Percentiles rank a stretch among this genome's conserved stretches.
Evolutionary conservation across 2,888 invertebrate species (phyloP).

Genomic region (Lasioglossum malachurum): DNA sequence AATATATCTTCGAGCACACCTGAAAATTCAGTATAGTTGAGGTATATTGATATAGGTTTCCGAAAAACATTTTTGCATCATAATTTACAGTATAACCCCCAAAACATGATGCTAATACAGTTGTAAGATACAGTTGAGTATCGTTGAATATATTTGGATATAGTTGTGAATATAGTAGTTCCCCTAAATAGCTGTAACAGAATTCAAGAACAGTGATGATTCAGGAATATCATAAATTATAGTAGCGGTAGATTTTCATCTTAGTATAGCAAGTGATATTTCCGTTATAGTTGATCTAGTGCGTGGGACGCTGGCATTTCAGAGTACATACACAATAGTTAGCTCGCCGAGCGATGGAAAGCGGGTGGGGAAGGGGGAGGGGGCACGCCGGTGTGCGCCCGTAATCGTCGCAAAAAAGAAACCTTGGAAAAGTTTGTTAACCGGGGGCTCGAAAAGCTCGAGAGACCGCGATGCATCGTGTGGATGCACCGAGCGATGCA

Average conservation of each 20-base stretch:
- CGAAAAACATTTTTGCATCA: background rate
- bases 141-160: background rate
- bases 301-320: background rate
- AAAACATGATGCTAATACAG: background rate
- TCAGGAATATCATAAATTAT: background rate
- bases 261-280: background rate
- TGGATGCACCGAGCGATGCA: constrained; percentile 17
- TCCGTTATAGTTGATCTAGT: constrained; percentile 6
- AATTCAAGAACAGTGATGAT: background rate
- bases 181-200: background rate
- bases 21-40: background rate
- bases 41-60: background rate
- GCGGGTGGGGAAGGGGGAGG: background rate
- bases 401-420: background rate
- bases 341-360: background rate
- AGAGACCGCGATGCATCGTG: constrained; percentile 10
- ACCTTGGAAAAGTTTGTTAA: constrained; percentile 13
- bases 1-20: background rate
- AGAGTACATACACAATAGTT: background rate
- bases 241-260: background rate
- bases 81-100: background rate
- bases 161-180: background rate
- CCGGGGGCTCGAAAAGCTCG: background rate
- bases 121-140: background rate
- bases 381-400: background rate